Evolutionary conservation across 1,140 invertebrate genomes (phyloP), one percentile per base, ranked within the genome.

Genomic region (Caenorhabditis latens): DNA sequence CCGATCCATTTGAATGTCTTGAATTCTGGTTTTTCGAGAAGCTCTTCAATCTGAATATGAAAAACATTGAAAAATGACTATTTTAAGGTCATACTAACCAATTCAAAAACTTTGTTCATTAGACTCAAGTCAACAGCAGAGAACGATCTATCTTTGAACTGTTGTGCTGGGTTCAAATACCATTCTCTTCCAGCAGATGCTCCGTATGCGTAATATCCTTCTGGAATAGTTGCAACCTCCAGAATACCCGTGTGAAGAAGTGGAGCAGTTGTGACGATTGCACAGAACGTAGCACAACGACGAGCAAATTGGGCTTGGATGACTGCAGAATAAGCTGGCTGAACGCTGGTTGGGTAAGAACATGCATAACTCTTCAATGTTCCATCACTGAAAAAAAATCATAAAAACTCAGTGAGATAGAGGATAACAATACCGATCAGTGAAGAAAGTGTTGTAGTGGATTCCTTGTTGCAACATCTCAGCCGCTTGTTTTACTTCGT

Each of bases 361-460:
- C 91, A 92, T 0, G 90, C 89, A 58, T 92, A 92, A 11, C 89
- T 89, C 65, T 93, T 92, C 14, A 92, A 88, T 16, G 91, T 92
- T 16, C 91, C 91, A 87, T 92, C 91, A 58, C 91, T 82, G 43
- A 79, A 79, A 50, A 14, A 43, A 6, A 32, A 19, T 42, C 4
- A 40, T 42, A 19, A 16, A 46, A 14, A 24, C 3, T 4, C n/a
- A 8, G 8, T 16, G 14, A 75, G 5, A 19, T 48, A 9, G n/a
- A 53, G 19, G 11, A 11, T 14, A n/a, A 46, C 24, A n/a, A 8
- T 3, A 79, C 71, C 71, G 91, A 89, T 92, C 91, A 32, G 91
- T 93, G 71, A 92, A 92, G 87, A 92, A 92, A 57, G 75, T 93
- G 82, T 92, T 89, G 84, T 92, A 92, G 79, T 92, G 91, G 61